Base-by-base conservation (phyloP, 2,113 vertebrate genomes). In the Pleuronectes platessa region DNA sequence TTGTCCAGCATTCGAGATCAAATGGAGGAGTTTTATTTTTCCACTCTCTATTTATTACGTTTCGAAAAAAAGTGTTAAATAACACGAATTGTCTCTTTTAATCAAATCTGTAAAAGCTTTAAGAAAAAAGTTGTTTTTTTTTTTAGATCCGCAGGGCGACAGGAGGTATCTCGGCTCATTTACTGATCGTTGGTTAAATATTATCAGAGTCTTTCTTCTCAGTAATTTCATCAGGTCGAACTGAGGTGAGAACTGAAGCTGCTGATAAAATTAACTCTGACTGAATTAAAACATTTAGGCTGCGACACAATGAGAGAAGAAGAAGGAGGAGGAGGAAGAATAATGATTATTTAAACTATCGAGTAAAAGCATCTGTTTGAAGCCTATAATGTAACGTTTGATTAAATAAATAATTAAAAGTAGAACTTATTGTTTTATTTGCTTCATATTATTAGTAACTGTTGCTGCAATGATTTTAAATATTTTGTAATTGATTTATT, bases 241-340 rank as follows among this genome's bases (percentile, higher is more conserved):
- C 1, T 27, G 78, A 87, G 83, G 88, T 90, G 88, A 76, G 84
- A 87, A 69, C 6, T 59, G 68, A 61, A 63, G 83, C 65, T 71
- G 74, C 67, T 91, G 87, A 91, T 92, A 63, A 47, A 84, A 89
- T 93, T 85, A 92, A 61, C 62, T 42, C 55, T 87, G 89, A 91
- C 89, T 86, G 14, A 77, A 90, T 89, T 89, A 35, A 37, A 72
- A 51, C 78, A 72, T 82, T 85, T 67, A 62, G 54, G 1, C 54
- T 56, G n/a, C 63, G 74, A 11, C 53, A 67, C 78, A 24, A 47
- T 35, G 7, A 2, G 56, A 12, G 24, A 20, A 18, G 27, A 15
- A 12, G 35, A 9, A 37, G 35, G 35, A 42, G 40, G 40, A 42
- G 40, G 37, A 40, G 10, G 10, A 2, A 42, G 40, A 42, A 42